These are phyloP conservation scores for Eupristina koningsbergeri DNA, from an alignment of 1,140 invertebrate species.

Conservation along the genomic window DNA sequence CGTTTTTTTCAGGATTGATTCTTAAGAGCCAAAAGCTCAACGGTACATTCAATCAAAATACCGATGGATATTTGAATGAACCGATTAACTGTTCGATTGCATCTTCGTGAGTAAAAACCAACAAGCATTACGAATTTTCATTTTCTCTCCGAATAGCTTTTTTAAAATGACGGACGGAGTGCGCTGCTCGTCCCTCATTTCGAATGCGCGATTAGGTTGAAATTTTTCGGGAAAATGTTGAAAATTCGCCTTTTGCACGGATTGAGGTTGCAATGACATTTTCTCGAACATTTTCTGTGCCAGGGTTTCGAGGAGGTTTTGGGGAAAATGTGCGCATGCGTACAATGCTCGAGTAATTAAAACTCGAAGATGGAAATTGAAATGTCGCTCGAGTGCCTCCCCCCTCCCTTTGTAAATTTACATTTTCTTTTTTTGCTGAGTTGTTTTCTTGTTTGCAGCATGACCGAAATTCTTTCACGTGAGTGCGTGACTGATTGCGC, in stretches of 20 bases:
- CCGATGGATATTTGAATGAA: too few relatives aligned
- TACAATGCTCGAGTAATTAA: background rate
- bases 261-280: too few relatives aligned
- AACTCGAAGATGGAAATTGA: background rate
- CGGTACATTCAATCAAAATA: too few relatives aligned
- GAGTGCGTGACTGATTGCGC: background rate
- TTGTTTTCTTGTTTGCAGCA: background rate
- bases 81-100: too few relatives aligned
- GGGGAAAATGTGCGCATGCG: conserved; percentile 23
- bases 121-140: too few relatives aligned
- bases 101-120: too few relatives aligned
- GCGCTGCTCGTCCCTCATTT: too few relatives aligned
- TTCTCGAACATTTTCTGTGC: background rate
- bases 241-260: background rate
- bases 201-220: too few relatives aligned
- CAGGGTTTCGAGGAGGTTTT: background rate
- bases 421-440: background rate
- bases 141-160: too few relatives aligned
- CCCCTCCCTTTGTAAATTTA: background rate
- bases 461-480: background rate
- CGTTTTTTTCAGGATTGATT: too few relatives aligned
- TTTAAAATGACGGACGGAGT: too few relatives aligned
- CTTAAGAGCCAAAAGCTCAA: too few relatives aligned
- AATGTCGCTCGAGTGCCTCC: background rate
- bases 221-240: background rate